phyloP scores from a whole-genome alignment of 92 coral and sea anemone species.

The Palythoa caribaeorum region DNA sequence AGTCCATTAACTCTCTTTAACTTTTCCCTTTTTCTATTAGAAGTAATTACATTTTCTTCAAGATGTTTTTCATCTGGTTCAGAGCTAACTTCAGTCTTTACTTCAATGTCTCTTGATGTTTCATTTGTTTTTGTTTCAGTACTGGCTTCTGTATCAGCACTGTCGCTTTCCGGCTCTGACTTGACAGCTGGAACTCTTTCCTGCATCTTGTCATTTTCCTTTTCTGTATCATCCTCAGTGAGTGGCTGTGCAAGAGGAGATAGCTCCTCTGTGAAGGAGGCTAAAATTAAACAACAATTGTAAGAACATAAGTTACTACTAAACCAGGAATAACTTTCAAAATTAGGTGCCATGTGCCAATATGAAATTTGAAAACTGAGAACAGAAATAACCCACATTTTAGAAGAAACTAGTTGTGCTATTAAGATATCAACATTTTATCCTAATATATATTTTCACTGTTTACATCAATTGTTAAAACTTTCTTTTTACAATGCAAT shows the following conservation, averaged over 20 bases:
- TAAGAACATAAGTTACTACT: neutral
- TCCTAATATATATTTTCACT: no score
- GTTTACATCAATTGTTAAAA: no score
- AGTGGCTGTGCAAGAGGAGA: conserved; percentile 42
- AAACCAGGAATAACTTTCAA: neutral
- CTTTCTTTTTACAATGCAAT: no score
- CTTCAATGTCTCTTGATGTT: neutral
- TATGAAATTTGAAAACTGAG: no score
- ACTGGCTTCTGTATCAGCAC: neutral
- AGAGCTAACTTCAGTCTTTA: conserved; percentile 17
- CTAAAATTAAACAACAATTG: neutral
- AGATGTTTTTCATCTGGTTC: neutral
- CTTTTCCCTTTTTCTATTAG: conserved; percentile 30
- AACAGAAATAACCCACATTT: no score
- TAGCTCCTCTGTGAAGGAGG: conserved; percentile 11
- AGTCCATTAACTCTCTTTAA: conserved; percentile 45
- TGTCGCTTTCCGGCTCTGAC: conserved; percentile 11
- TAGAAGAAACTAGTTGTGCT: no score
- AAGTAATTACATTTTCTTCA: conserved; percentile 20
- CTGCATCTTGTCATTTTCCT: neutral
- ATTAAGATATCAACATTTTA: no score
- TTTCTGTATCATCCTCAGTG: conserved; percentile 17
- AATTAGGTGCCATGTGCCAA: no score
- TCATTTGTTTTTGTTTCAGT: neutral
- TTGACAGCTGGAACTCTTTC: conserved; percentile 11